These are phyloP conservation scores for Hypomecis punctinalis DNA, from an alignment of 2,888 invertebrate species.

Conservation along the genomic window DNA sequence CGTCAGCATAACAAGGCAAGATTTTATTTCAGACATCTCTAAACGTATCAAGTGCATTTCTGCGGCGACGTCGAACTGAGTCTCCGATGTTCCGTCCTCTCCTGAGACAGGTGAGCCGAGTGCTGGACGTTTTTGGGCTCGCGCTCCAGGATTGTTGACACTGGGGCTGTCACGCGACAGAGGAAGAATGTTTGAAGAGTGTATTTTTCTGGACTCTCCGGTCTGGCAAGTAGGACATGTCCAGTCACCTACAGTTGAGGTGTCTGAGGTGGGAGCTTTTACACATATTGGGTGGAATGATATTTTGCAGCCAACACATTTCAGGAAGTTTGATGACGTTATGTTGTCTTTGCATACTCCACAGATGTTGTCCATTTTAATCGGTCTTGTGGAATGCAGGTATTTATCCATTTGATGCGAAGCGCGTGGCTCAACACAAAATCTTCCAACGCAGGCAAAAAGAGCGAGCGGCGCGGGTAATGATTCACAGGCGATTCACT, in stretches of 20 bases:
- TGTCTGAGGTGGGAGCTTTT: neutral
- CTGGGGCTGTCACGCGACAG: neutral
- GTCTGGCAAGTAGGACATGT: constrained; percentile 2
- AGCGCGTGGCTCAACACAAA: neutral
- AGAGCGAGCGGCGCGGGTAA: neutral
- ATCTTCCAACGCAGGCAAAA: neutral
- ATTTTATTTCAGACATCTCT: constrained; percentile 6
- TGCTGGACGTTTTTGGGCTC: constrained; percentile 4
- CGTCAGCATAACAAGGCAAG: neutral
- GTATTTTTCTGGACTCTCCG: neutral
- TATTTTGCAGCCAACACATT: neutral
- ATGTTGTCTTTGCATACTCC: neutral
- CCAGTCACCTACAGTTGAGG: neutral
- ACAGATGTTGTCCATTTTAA: neutral
- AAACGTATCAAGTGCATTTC: constrained; percentile 4
- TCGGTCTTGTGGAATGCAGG: neutral
- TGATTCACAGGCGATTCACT: neutral
- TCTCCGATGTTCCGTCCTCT: neutral
- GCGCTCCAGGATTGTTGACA: neutral
- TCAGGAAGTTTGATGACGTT: neutral
- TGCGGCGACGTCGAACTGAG: neutral
- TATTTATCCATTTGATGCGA: neutral
- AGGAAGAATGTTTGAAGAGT: neutral
- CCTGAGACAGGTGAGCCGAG: neutral
- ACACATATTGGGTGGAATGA: neutral